A percentile compares a stretch with the other conserved stretches of the same genome.
Evolutionary conservation across 2,797 vertebrate species (phyloP).

Genomic region (Knipowitschia caucasica): DNA sequence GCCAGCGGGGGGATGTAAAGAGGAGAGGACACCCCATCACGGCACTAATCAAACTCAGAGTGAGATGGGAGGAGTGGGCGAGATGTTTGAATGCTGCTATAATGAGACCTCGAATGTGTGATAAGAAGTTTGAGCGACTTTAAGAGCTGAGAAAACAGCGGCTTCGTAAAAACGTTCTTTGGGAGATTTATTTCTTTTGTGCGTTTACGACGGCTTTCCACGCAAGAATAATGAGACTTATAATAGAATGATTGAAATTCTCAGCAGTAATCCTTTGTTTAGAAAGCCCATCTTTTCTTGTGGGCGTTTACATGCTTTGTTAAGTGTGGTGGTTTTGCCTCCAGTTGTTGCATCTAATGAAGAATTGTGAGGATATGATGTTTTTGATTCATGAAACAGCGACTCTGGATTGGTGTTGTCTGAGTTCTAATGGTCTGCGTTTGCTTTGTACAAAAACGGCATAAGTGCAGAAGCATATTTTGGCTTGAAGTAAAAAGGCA

Average conservation of each 20-base stretch:
- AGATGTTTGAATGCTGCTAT: slow-evolving; percentile 28
- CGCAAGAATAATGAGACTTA: not conserved
- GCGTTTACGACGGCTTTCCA: slow-evolving; percentile 3
- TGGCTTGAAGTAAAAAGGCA: no score
- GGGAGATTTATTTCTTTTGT: slow-evolving; percentile 8
- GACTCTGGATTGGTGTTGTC: no score
- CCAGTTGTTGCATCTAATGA: no score
- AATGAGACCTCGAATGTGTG: slow-evolving; percentile 37
- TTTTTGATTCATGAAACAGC: no score
- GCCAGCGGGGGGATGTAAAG: slow-evolving; percentile 15
- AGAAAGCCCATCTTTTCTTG: not conserved
- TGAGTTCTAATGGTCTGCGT: no score
- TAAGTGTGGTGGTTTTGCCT: not conserved
- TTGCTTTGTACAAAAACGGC: no score
- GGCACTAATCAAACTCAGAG: slow-evolving; percentile 35
- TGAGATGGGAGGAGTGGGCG: slow-evolving; percentile 15
- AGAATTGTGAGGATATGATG: no score
- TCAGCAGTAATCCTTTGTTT: not conserved
- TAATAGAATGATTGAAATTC: slow-evolving; percentile 1
- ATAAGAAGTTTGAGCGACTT: slow-evolving; percentile 16
- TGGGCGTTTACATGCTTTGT: not conserved
- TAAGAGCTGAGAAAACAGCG: slow-evolving; percentile 6
- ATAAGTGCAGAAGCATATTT: no score
- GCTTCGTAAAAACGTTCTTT: not conserved
- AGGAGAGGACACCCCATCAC: slow-evolving; percentile 27